Percentiles rank a stretch among this genome's conserved stretches.
These are phyloP conservation scores for Botia almorhae DNA, from an alignment of 2,797 vertebrate species.

Conservation along the genomic window DNA sequence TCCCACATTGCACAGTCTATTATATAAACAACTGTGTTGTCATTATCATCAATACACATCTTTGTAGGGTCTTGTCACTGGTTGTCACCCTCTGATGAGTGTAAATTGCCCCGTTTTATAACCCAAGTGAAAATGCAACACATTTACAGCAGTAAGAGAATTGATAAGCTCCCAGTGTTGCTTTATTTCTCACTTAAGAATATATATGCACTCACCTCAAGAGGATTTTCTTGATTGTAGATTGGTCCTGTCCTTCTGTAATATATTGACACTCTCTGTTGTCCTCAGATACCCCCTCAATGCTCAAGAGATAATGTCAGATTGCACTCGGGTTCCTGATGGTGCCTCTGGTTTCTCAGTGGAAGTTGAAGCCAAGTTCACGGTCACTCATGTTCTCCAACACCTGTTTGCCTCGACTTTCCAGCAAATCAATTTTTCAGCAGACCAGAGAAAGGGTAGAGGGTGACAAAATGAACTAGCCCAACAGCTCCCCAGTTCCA, in stretches of 20 bases:
- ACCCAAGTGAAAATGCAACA: conserved; percentile 55
- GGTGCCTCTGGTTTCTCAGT: conserved; percentile 41
- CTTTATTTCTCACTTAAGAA: conserved; percentile 28
- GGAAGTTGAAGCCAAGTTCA: conserved; percentile 48
- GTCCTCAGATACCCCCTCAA: conserved; percentile 27
- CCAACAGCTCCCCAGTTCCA: not conserved
- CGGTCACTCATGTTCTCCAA: conserved; percentile 49
- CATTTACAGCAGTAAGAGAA: conserved; percentile 40
- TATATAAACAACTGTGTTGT: conserved; percentile 73
- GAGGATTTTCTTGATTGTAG: conserved; percentile 15
- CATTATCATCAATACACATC: conserved; percentile 63
- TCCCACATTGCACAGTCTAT: conserved; percentile 56
- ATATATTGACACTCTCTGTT: not conserved
- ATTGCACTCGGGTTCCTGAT: conserved; percentile 45
- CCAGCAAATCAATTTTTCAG: conserved; percentile 60
- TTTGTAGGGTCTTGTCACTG: conserved; percentile 44
- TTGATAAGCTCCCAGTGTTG: conserved; percentile 38
- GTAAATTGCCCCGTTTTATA: conserved; percentile 56
- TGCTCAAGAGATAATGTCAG: conserved; percentile 31
- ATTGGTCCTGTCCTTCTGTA: conserved; percentile 3
- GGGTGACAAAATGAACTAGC: conserved; percentile 36
- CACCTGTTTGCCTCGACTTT: conserved; percentile 57
- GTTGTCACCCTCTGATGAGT: conserved; percentile 47
- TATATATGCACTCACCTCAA: conserved; percentile 42
- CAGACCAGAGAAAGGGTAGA: conserved; percentile 30